Evolutionary conservation across 1,140 invertebrate species (phyloP).

Genomic region (Acromyrmex charruanus): DNA sequence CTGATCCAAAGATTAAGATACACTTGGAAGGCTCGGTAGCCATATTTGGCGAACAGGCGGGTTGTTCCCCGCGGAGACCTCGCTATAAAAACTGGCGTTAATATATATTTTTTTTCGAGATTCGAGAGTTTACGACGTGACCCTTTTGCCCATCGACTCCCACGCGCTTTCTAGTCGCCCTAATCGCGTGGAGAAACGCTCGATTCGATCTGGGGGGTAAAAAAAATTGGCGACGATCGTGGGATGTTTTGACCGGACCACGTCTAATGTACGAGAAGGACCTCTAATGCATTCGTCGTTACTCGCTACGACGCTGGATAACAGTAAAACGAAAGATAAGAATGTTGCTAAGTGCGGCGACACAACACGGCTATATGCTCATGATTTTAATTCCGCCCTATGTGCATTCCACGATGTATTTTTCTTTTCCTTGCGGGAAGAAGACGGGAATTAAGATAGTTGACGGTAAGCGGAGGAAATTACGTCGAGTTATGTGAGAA

Average conservation of each 20-base stretch:
- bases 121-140: conserved; percentile 35
- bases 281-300: conserved; percentile 40
- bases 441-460: conserved; percentile 34
- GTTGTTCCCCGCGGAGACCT: conserved; percentile 4
- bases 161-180: conserved; percentile 37
- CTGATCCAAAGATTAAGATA: conserved; percentile 74
- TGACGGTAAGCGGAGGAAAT: background rate
- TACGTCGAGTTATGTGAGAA: background rate
- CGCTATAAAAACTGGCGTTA: conserved; percentile 66
- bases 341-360: conserved; percentile 10
- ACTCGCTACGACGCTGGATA: conserved; percentile 22
- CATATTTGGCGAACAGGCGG: conserved; percentile 74
- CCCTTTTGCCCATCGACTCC: background rate
- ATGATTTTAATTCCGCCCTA: conserved; percentile 37
- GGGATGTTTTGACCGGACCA: conserved; percentile 19
- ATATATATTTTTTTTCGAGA: conserved; percentile 28
- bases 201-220: conserved; percentile 2
- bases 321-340: conserved; percentile 28
- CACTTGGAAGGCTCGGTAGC: conserved; percentile 39
- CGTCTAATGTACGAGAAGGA: conserved; percentile 38
- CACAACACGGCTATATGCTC: conserved; percentile 10
- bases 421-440: conserved; percentile 20
- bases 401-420: background rate
- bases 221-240: conserved; percentile 15
- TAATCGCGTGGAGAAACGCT: conserved; percentile 42